These are phyloP conservation scores for Etia nguti DNA, from an alignment of 2,113 vertebrate genomes.

Conservation along the genomic window DNA sequence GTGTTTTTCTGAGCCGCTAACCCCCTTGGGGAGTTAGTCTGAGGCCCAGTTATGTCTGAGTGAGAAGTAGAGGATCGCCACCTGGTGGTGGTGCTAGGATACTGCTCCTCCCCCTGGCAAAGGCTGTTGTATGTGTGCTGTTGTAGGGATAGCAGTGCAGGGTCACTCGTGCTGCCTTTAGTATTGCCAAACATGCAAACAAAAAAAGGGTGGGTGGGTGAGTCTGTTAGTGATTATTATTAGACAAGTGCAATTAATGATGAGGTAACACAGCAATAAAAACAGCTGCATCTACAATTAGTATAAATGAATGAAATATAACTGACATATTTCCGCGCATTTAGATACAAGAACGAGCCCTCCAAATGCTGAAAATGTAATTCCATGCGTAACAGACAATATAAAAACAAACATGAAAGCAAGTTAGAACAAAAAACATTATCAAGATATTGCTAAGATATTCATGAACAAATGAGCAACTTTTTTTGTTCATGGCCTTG, in stretches of 20 bases:
- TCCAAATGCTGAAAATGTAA: not conserved
- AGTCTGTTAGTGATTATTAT: slow-evolving; percentile 32
- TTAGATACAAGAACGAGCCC: not conserved
- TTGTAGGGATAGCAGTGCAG: slow-evolving; percentile 16
- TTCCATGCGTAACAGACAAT: not conserved
- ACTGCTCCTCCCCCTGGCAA: not conserved
- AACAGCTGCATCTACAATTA: not conserved
- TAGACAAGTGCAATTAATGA: not conserved
- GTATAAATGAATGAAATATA: not conserved
- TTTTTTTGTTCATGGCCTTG: not conserved
- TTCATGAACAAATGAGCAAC: not conserved
- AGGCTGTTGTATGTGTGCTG: slow-evolving; percentile 7
- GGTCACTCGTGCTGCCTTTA: slow-evolving; percentile 59
- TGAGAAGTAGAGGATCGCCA: slow-evolving; percentile 41
- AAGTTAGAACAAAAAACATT: not conserved
- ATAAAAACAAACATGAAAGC: not conserved
- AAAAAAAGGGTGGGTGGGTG: slow-evolving; percentile 60
- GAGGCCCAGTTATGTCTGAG: slow-evolving; percentile 2
- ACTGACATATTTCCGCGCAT: not conserved
- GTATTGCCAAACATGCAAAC: slow-evolving; percentile 72
- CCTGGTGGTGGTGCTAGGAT: slow-evolving; percentile 24
- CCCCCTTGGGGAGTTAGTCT: not conserved
- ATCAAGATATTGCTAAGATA: not conserved
- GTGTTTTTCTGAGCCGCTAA: slow-evolving; percentile 11
- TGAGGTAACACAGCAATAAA: not conserved